Evolutionary conservation across 2,113 vertebrate species (phyloP), one percentile per base, ranked within the genome.

Genomic region (Oncorhynchus clarkii): DNA sequence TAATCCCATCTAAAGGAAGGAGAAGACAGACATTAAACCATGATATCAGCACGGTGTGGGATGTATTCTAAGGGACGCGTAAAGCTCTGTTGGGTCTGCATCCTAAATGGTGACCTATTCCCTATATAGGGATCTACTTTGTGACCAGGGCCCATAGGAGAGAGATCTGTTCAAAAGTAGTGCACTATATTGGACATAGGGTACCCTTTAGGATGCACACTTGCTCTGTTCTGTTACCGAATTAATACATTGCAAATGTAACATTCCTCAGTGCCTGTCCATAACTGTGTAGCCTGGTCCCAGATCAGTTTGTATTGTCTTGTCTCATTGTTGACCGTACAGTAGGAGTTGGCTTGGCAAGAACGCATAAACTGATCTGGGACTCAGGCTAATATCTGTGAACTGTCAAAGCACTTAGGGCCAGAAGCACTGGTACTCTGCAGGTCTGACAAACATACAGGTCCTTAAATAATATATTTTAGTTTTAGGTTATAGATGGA

Each of bases 231-330:
- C 91, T 92, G 93, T 95, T 94, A 93, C 92, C 86, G 90, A 93
- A 93, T 71, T 73, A 84, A 92, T 90, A 73, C 79, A 84, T n/a
- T 8, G n/a, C 92, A 94, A 92, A 90, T 93, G 93, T 93, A 92
- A 94, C 94, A 95, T 96, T 96, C 95, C 95, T 97, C 95, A 96
- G 97, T 97, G 97, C 97, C 97, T 98, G 96, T 96, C 94, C 94
- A 89, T 95, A 95, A 96, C 96, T 97, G 96, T 96, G 95, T 22
- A 22, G 22, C 60, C 60, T 64, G 60, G 60, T n/a, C 60, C 8
- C 20, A 14, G 60, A 64, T 24, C 16, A 22, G 20, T 54, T 18
- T 54, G 49, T 3, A 14, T 4, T 5, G 14, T 12, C 14, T 54
- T 45, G 8, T 45, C 39, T 45, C 39, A 45, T 45, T 45, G 39